Conservation (phyloP, 2,113 vertebrate genomes). For the Tonatia bakeri region DNA sequence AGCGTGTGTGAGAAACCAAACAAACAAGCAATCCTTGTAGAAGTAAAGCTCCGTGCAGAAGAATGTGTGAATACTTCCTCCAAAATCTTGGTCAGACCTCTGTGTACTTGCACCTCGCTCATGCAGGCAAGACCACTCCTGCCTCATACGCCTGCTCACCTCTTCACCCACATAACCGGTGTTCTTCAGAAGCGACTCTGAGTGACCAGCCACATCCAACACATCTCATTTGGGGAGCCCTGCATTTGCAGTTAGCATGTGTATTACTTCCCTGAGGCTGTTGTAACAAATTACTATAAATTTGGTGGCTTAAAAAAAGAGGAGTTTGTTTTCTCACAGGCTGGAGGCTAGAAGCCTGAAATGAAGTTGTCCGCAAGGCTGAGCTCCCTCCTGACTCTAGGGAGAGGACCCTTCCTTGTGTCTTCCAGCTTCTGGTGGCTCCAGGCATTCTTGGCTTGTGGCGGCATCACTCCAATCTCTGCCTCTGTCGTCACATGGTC, state of each 20-base stretch:
- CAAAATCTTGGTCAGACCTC: neutral
- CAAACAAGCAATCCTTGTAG: neutral
- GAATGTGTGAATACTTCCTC: neutral
- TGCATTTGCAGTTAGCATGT: neutral
- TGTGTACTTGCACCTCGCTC: rapidly evolving
- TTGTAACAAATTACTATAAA: neutral
- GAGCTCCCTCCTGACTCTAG: neutral
- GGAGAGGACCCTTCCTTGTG: neutral
- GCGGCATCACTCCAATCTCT: neutral
- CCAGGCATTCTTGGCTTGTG: neutral
- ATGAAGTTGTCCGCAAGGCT: neutral
- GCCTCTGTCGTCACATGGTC: neutral
- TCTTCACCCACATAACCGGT: neutral
- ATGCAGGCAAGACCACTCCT: neutral
- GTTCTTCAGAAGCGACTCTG: neutral
- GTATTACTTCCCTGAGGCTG: neutral
- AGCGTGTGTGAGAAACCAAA: neutral
- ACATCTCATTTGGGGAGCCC: neutral
- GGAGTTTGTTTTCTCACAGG: neutral
- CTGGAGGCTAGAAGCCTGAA: neutral
- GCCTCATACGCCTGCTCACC: rapidly evolving
- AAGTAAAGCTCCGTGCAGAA: neutral
- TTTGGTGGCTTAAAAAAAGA: neutral
- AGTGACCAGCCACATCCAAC: neutral
- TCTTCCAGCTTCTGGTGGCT: neutral